phyloP scores from a whole-genome alignment of 1,140 invertebrate genomes.

The Apis dorsata region DNA sequence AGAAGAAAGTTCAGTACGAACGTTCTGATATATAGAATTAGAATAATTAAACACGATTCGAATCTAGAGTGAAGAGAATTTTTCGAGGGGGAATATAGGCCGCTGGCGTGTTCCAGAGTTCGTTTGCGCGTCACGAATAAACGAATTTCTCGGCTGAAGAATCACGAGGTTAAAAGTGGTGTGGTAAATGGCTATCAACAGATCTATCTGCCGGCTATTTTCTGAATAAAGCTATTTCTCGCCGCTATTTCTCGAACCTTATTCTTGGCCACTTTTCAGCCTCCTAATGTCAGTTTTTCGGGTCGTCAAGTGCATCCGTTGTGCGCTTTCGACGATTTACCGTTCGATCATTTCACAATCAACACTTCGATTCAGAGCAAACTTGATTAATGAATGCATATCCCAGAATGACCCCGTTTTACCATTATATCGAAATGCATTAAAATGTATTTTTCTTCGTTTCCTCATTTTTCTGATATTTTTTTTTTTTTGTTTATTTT shows the following conservation, averaged over 20 bases:
- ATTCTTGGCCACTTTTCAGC: conserved; percentile 27
- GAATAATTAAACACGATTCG: no score
- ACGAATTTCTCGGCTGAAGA: neutral
- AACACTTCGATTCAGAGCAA: neutral
- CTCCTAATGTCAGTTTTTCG: conserved; percentile 33
- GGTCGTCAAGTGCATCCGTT: conserved; percentile 34
- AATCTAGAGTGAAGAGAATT: neutral
- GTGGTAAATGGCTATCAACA: conserved; percentile 30
- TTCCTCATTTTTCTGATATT: neutral
- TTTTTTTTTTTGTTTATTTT: neutral
- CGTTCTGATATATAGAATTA: no score
- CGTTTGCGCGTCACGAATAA: neutral
- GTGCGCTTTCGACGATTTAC: conserved; percentile 21
- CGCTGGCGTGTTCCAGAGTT: neutral
- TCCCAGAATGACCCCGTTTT: neutral
- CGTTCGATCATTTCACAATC: conserved; percentile 9
- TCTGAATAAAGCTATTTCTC: conserved; percentile 35
- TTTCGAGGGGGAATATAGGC: neutral
- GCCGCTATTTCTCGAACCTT: conserved; percentile 24
- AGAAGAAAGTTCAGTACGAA: no score
- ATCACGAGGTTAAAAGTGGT: conserved; percentile 4
- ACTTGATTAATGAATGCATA: conserved; percentile 30
- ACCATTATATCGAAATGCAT: no score
- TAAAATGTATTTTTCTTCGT: neutral
- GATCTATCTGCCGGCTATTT: conserved; percentile 23